phyloP scores from a whole-genome alignment of 2,888 invertebrate species.

The Heliconius cydno region DNA sequence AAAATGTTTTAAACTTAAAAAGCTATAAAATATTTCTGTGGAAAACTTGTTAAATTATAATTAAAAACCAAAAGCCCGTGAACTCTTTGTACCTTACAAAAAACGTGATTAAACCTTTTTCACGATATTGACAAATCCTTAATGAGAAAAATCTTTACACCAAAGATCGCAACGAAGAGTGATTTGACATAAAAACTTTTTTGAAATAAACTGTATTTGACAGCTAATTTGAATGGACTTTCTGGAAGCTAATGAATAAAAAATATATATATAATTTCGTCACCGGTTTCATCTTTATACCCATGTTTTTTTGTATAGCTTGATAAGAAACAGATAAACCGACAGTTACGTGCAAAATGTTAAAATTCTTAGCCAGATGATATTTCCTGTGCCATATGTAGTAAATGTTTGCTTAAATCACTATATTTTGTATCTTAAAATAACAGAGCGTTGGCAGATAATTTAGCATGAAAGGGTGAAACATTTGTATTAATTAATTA shows the following conservation, averaged over 20 bases:
- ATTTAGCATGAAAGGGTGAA: too few relatives aligned
- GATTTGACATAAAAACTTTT: background rate
- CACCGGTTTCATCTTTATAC: background rate
- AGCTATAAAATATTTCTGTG: background rate
- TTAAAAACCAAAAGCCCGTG: background rate
- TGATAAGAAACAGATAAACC: background rate
- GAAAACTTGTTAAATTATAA: background rate
- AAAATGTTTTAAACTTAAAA: background rate
- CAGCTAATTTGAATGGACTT: slow-evolving; percentile 9
- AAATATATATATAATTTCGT: background rate
- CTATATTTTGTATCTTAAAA: too few relatives aligned
- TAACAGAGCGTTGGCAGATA: too few relatives aligned
- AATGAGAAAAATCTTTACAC: slow-evolving; percentile 17
- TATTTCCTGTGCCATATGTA: too few relatives aligned
- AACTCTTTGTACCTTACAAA: background rate
- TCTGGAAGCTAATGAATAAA: background rate
- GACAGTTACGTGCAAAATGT: too few relatives aligned
- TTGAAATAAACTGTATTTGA: slow-evolving; percentile 19
- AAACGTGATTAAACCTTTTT: slow-evolving; percentile 3
- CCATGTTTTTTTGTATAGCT: background rate
- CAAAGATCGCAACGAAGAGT: slow-evolving; percentile 5
- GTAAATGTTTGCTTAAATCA: too few relatives aligned
- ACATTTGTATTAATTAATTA: too few relatives aligned
- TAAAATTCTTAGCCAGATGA: too few relatives aligned
- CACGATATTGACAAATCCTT: background rate